These are phyloP conservation scores for Oscheius sp. DNA, from an alignment of 1,140 invertebrate genomes.

Conservation along the genomic window DNA sequence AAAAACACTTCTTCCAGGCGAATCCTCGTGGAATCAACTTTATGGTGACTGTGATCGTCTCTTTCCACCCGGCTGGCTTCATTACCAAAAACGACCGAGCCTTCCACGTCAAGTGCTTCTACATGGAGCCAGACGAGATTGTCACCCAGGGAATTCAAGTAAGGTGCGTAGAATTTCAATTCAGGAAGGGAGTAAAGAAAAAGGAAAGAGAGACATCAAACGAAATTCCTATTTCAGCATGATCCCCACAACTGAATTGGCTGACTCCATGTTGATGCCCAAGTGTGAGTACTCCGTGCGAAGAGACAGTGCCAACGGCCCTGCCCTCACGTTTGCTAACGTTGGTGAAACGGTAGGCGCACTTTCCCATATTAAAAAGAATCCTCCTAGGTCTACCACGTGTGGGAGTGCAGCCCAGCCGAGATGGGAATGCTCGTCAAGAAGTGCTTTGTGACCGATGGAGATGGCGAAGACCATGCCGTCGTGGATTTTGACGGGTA, in stretches of 20 bases:
- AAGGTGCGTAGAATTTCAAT: constrained; percentile 39
- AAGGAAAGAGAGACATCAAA: background rate
- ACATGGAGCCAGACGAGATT: constrained; percentile 59
- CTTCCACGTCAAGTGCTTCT: constrained; percentile 56
- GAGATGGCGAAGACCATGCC: constrained; percentile 59
- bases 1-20: constrained; percentile 43
- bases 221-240: constrained; percentile 42
- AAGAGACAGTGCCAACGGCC: constrained; percentile 43
- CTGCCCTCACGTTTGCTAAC: constrained; percentile 48
- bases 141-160: constrained; percentile 56
- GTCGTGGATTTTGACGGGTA: constrained; percentile 57
- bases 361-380: constrained; percentile 23
- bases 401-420: constrained; percentile 55
- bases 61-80: constrained; percentile 57
- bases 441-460: constrained; percentile 61
- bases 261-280: constrained; percentile 58
- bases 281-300: constrained; percentile 54
- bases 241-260: constrained; percentile 53
- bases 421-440: constrained; percentile 60
- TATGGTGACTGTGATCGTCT: constrained; percentile 55
- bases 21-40: constrained; percentile 58
- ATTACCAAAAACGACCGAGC: constrained; percentile 59
- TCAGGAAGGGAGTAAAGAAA: background rate
- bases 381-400: constrained; percentile 49
- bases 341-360: constrained; percentile 51